A percentile compares a stretch with the other conserved stretches of the same genome.
Evolutionary conservation across 2,888 invertebrate genomes (phyloP).

Genomic region (Dinocampus coccinellae): DNA sequence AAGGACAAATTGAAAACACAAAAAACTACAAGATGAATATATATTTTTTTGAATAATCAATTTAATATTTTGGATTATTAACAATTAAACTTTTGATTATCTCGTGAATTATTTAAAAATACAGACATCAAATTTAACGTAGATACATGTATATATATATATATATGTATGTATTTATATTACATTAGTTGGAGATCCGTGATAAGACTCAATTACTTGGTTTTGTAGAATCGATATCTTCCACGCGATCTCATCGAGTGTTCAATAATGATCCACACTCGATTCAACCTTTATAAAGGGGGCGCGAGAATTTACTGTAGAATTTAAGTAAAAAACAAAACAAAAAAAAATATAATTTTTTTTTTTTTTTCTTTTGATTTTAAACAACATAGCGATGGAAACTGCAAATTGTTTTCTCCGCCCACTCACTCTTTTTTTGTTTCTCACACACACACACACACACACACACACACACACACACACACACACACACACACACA

Average conservation of each 20-base stretch:
- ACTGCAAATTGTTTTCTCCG: constrained; percentile 12
- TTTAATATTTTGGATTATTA: too few species aligned
- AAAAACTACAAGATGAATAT: too few species aligned
- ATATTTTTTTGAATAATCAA: too few species aligned
- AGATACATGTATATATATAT: too few species aligned
- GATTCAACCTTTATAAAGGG: neutral
- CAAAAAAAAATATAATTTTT: neutral
- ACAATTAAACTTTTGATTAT: too few species aligned
- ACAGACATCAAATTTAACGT: neutral
- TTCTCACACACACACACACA: too few species aligned
- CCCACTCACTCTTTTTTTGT: too few species aligned
- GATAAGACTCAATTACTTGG: constrained; percentile 48
- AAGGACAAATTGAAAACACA: too few species aligned
- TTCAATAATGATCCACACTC: neutral
- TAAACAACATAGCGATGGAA: neutral
- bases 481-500: too few species aligned
- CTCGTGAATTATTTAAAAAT: too few species aligned
- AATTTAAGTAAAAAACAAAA: neutral
- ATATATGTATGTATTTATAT: neutral
- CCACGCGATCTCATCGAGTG: constrained; percentile 34
- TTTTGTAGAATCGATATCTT: constrained; percentile 33
- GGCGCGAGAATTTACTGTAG: neutral
- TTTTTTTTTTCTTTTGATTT: too few species aligned
- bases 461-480: too few species aligned
- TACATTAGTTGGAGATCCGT: constrained; percentile 39